These are phyloP conservation scores for Caprella mutica DNA, from an alignment of 2,888 invertebrate genomes.

Conservation along the genomic window DNA sequence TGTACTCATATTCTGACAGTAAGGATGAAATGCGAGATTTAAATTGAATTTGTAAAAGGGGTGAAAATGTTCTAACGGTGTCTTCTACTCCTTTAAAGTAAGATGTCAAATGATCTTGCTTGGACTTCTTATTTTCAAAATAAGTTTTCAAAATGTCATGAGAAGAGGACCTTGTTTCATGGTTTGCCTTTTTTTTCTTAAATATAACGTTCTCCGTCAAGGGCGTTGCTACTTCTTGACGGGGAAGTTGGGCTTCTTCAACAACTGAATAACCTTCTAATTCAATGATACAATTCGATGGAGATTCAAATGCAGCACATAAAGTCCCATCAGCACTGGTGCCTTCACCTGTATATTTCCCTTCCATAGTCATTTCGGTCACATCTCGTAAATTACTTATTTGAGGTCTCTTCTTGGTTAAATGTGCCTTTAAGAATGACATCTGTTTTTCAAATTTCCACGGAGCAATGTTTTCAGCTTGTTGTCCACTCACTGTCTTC, in stretches of 20 bases:
- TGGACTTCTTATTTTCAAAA: slow-evolving; percentile 1
- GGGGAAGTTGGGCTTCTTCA: background rate
- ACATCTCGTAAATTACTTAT: background rate
- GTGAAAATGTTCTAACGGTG: background rate
- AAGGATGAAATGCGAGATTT: background rate
- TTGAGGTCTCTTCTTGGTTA: background rate
- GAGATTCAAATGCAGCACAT: background rate
- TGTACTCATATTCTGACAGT: background rate
- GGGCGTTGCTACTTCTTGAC: background rate
- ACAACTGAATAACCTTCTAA: background rate
- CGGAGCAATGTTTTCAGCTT: background rate
- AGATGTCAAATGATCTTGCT: background rate
- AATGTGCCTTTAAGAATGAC: background rate
- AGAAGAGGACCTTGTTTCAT: background rate
- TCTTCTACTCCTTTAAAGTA: background rate
- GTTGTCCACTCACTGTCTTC: slow-evolving; percentile 1
- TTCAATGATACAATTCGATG: background rate
- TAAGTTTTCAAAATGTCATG: background rate
- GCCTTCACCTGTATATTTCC: background rate
- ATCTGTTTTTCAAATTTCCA: background rate
- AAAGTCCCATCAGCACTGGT: background rate
- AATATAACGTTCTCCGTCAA: background rate
- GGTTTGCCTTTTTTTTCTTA: background rate
- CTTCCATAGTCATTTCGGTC: background rate
- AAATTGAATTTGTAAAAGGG: background rate